Evolutionary conservation across 2,888 invertebrate species (phyloP), one percentile per base, ranked within the genome.

Genomic region (Melieria crassipennis): DNA sequence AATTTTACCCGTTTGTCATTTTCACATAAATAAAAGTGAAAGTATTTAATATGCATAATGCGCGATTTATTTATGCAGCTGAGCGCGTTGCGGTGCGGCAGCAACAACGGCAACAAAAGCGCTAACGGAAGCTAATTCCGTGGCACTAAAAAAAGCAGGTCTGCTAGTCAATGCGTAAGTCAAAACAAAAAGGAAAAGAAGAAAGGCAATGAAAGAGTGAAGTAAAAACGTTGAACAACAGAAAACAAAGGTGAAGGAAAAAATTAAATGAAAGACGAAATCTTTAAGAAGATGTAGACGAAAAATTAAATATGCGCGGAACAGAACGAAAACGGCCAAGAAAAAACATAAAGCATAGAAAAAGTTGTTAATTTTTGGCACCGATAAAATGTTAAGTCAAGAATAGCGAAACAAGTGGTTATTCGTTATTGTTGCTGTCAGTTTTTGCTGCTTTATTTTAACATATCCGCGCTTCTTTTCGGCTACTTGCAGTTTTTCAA

Each of bases 41-140:
- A 83, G 83, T 82, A 79, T 77, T 82, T 80, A 78, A 77, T 82
- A 83, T 82, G 82, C 78, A 81, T 78, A 79, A 77, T 80, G 82
- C 76, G 75, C 64, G 71, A 71, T 69, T 73, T 69, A 69, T 69
- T 46, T 70, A 73, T 69, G 62, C 65, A 67, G 48, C 48, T 52
- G 30, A 30, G 30, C 30, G 30, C 30, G 30, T 30, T 30, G 60
- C 42, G 58, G 6, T 50, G 16, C 13, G 50, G 16, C 11, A 60
- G 45, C 10, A 56, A 46, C 56, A 65, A 56, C 45, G 16, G 50
- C 50, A 16, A 52, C 10, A 65, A 65, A 46, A 56, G 16, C 7
- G 16, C 16, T 10, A 55, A 56, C 65, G 30, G 30, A 30, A 30
- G 30, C 30, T 30, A 52, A 61, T 67, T 58, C 67, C 50, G 67